Evolutionary conservation across 2,888 invertebrate species (phyloP).

Genomic region (Aspidiotus rigidus): DNA sequence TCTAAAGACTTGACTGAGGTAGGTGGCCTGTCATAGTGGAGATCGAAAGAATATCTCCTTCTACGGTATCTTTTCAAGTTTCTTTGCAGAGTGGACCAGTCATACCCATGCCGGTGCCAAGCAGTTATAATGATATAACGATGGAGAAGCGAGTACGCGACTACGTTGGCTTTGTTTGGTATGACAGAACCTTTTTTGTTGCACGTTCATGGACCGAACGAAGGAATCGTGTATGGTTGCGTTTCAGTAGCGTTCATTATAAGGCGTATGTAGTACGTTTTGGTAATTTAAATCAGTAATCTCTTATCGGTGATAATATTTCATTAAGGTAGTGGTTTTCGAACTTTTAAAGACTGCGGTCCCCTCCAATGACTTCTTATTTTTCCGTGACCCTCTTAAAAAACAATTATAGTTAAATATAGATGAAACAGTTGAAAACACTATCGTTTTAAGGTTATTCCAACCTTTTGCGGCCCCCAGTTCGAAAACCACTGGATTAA

Average conservation of each 20-base stretch:
- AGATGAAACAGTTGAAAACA: too few relatives aligned
- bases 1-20: conserved; percentile 60
- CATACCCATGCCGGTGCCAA: conserved; percentile 88
- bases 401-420: too few relatives aligned
- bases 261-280: conserved; percentile 53
- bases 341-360: too few relatives aligned
- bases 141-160: conserved; percentile 68
- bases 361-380: too few relatives aligned
- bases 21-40: conserved; percentile 37
- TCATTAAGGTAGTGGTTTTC: not conserved
- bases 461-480: too few relatives aligned
- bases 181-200: conserved; percentile 76
- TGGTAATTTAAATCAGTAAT: not conserved
- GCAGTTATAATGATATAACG: conserved; percentile 91
- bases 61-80: not conserved
- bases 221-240: conserved; percentile 63
- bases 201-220: conserved; percentile 61
- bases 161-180: conserved; percentile 97
- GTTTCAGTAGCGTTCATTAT: conserved; percentile 90
- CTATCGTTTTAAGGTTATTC: too few relatives aligned
- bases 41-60: not conserved
- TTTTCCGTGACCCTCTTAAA: too few relatives aligned
- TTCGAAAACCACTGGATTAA: too few relatives aligned
- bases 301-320: not conserved
- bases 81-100: conserved; percentile 53